phyloP scores from a whole-genome alignment of 2,113 vertebrate genomes.

The Actinemys pallida region DNA sequence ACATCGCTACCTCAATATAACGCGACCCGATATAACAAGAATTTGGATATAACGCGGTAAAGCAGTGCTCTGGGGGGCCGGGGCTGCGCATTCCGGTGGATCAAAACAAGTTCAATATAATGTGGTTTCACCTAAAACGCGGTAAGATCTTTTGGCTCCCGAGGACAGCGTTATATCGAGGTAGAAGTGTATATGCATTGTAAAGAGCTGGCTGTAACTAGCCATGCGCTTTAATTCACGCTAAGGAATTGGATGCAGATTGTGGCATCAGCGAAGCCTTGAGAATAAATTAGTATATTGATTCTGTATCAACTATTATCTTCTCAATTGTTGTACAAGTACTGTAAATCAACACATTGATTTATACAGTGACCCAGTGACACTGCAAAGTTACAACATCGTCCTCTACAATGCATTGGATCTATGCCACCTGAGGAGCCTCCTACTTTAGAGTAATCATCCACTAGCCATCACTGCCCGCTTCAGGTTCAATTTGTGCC shows the following conservation, averaged over 20 bases:
- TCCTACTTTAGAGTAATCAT: background rate
- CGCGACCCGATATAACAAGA: too few relatives aligned
- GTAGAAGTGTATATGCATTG: background rate
- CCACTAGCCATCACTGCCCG: fast-evolving
- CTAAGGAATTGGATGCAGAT: background rate
- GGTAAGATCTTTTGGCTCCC: too few relatives aligned
- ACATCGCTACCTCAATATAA: too few relatives aligned
- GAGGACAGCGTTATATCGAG: too few relatives aligned
- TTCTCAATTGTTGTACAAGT: background rate
- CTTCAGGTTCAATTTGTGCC: background rate
- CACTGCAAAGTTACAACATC: background rate
- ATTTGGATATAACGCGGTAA: too few relatives aligned
- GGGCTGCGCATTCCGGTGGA: too few relatives aligned
- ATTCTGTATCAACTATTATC: background rate
- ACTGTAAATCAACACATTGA: background rate
- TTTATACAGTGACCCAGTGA: background rate
- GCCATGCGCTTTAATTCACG: conserved; percentile 20
- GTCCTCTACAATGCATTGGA: background rate
- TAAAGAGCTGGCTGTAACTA: conserved; percentile 1
- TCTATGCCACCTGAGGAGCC: background rate
- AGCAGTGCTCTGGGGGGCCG: too few relatives aligned
- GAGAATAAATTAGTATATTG: background rate
- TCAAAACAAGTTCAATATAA: too few relatives aligned
- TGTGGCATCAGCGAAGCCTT: background rate
- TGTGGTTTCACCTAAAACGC: too few relatives aligned